Conservation (phyloP, 2,113 vertebrate species). For the Fulmarus glacialis region DNA sequence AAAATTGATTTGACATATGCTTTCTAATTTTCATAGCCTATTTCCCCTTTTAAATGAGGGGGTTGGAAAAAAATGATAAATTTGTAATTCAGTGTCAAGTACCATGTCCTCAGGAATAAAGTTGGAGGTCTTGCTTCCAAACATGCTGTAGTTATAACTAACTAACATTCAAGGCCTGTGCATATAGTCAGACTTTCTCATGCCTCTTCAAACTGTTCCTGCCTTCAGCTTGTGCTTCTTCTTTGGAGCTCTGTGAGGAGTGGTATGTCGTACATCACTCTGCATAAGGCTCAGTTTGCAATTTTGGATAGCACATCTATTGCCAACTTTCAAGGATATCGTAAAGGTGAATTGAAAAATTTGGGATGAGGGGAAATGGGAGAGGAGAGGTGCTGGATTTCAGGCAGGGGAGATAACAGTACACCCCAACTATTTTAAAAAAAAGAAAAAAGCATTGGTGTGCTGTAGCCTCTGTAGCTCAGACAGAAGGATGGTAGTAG, state of each 20-base stretch:
- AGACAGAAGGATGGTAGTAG: accelerated
- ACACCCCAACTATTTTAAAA: neutral
- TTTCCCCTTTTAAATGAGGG: neutral
- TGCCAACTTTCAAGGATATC: neutral
- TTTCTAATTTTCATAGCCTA: neutral
- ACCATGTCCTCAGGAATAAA: neutral
- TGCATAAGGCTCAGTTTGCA: neutral
- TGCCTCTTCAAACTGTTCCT: neutral
- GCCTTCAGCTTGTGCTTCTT: neutral
- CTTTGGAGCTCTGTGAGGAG: neutral
- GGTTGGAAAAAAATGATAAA: neutral
- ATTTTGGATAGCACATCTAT: neutral
- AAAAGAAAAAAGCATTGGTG: neutral
- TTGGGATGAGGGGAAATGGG: neutral
- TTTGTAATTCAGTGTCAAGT: neutral
- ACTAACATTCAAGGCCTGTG: neutral
- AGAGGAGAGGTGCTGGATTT: neutral
- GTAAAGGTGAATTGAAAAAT: neutral
- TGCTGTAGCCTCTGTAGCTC: neutral
- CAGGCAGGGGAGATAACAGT: neutral
- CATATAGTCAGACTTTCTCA: neutral
- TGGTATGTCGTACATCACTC: neutral
- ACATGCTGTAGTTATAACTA: neutral
- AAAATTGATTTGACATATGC: neutral
- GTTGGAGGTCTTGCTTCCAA: neutral